Percentiles rank a stretch among this genome's conserved stretches.
Evolutionary conservation across 2,113 vertebrate genomes (phyloP).

Genomic region (Gambusia holbrooki): DNA sequence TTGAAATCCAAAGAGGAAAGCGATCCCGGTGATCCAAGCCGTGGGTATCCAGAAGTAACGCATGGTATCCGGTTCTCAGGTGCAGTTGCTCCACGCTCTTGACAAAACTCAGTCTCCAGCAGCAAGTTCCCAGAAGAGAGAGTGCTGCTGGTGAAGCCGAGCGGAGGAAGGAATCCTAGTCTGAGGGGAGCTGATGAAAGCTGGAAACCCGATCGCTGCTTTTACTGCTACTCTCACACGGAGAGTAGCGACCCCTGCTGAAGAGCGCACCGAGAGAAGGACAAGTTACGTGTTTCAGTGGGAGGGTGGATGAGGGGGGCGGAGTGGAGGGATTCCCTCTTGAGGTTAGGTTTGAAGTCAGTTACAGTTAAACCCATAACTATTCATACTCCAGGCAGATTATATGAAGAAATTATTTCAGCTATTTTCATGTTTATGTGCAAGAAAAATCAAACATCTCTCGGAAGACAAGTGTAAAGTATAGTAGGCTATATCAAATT

Average conservation of each 20-base stretch:
- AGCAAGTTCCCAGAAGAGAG: conserved; percentile 46
- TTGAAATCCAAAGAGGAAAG: conserved; percentile 71
- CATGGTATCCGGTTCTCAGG: conserved; percentile 49
- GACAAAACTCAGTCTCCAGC: conserved; percentile 33
- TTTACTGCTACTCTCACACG: conserved; percentile 22
- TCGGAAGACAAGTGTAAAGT: background rate
- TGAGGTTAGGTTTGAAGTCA: background rate
- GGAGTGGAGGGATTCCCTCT: background rate
- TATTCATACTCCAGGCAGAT: background rate
- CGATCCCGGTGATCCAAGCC: conserved; percentile 59
- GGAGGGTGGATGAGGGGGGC: background rate
- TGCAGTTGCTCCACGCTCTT: conserved; percentile 23
- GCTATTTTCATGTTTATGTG: background rate
- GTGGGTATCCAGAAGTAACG: conserved; percentile 66
- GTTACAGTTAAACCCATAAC: background rate
- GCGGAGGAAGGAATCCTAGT: conserved; percentile 37
- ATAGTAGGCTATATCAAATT: too few species aligned
- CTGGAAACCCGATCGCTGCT: conserved; percentile 24
- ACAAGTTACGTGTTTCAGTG: background rate
- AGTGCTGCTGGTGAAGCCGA: conserved; percentile 35
- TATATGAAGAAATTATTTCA: background rate
- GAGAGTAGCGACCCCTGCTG: conserved; percentile 58
- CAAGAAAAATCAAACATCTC: background rate
- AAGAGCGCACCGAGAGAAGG: background rate
- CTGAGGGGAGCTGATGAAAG: conserved; percentile 32